Percentiles rank a stretch among this genome's conserved stretches.
Conservation (phyloP, 2,888 invertebrate genomes). For the Stomorhina lunata region DNA sequence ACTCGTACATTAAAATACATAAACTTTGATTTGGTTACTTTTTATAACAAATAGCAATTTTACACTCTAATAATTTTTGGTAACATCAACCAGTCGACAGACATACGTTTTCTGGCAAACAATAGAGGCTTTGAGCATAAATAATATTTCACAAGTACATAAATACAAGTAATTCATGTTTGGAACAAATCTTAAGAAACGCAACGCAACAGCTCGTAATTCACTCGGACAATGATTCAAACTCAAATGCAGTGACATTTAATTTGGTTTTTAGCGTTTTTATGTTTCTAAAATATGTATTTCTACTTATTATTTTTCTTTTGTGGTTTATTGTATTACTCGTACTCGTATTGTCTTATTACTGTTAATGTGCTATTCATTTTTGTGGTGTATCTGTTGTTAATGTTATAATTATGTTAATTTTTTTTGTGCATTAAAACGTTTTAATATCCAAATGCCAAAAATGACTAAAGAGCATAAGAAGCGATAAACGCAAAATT, state of each 20-base stretch:
- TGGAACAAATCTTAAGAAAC: conserved; percentile 33
- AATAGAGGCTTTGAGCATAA: no score
- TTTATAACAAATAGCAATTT: conserved; percentile 35
- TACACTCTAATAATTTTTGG: conserved; percentile 36
- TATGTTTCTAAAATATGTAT: no score
- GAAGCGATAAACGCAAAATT: conserved; percentile 37
- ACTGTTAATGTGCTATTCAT: conserved; percentile 39
- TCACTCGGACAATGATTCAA: conserved; percentile 58
- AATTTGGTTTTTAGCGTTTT: background rate
- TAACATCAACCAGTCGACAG: background rate
- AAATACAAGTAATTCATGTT: background rate
- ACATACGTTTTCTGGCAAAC: no score
- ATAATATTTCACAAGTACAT: no score
- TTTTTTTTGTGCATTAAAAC: conserved; percentile 67
- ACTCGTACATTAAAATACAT: conserved; percentile 27
- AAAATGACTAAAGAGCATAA: conserved; percentile 29
- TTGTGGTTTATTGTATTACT: background rate
- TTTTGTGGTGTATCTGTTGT: conserved; percentile 69
- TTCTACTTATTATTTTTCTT: background rate
- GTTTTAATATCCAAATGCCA: conserved; percentile 59
- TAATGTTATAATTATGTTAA: conserved; percentile 77
- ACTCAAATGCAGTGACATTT: conserved; percentile 49
- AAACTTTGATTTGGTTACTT: background rate
- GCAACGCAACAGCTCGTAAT: conserved; percentile 45
- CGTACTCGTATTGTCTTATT: background rate